Evolutionary conservation across 2,113 vertebrate species (phyloP).

Genomic region (Crotophaga sulcirostris): DNA sequence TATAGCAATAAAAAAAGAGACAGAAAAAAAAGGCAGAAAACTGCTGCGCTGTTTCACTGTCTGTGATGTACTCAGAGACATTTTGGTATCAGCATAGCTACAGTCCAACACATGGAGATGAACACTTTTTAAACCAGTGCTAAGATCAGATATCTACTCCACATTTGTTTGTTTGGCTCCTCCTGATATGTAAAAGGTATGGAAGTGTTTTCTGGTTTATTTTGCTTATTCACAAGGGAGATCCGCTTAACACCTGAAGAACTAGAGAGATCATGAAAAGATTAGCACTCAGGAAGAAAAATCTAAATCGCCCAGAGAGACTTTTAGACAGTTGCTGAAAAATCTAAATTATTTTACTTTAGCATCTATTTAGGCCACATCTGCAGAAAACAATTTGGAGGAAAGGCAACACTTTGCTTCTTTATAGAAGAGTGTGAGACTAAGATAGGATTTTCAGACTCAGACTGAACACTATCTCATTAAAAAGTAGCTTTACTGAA

Average conservation of each 20-base stretch:
- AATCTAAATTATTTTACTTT: background rate
- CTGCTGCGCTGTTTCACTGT: background rate
- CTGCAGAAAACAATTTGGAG: background rate
- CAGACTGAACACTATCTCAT: background rate
- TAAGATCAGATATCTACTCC: background rate
- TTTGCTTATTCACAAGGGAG: background rate
- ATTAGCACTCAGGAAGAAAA: background rate
- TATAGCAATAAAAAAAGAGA: background rate
- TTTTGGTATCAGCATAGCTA: background rate
- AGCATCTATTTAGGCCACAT: background rate
- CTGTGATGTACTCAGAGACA: background rate
- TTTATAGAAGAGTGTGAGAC: background rate
- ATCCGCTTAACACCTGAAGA: background rate
- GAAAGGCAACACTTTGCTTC: background rate
- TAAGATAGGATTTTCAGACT: background rate
- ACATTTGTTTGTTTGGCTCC: background rate
- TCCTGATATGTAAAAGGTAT: background rate
- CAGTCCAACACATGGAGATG: background rate
- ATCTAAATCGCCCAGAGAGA: background rate
- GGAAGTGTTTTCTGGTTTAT: background rate
- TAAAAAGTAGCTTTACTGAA: background rate
- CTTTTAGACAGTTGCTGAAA: background rate
- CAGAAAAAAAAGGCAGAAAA: background rate
- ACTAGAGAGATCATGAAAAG: background rate
- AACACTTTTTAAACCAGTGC: background rate